Conservation (phyloP, 2,113 vertebrate species). For the Psittacula cyanocephala region DNA sequence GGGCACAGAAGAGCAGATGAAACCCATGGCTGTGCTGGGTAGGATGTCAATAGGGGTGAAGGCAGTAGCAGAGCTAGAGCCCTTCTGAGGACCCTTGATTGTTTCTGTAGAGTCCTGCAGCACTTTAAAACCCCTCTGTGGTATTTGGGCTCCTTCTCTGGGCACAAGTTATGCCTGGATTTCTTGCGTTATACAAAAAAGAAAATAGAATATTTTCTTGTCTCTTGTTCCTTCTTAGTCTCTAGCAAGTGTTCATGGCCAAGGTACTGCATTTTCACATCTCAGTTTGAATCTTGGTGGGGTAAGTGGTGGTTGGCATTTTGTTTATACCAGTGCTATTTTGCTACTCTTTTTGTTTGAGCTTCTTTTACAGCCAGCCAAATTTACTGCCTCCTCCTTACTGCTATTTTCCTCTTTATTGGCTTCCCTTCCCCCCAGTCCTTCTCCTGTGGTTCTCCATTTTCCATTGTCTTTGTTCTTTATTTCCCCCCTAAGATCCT, state of each 20-base stretch:
- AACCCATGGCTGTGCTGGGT: fast-evolving
- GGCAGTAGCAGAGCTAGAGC: neutral
- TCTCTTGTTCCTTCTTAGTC: neutral
- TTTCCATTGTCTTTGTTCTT: constrained; percentile 56
- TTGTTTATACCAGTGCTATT: constrained; percentile 12
- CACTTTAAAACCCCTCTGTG: neutral
- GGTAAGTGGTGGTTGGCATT: neutral
- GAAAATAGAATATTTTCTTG: neutral
- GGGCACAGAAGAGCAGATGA: neutral
- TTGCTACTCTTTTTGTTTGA: neutral
- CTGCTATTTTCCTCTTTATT: constrained; percentile 51
- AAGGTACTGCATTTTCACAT: neutral
- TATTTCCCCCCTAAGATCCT: constrained; percentile 34
- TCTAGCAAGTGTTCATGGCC: neutral
- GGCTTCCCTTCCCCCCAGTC: neutral
- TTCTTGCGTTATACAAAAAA: neutral
- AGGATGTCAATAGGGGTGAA: neutral
- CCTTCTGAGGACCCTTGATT: neutral
- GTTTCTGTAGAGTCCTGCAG: neutral
- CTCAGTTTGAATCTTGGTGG: neutral
- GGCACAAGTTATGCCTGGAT: neutral
- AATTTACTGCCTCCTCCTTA: constrained; percentile 28
- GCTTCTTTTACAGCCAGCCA: neutral
- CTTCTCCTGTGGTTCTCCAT: constrained; percentile 5
- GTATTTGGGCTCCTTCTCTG: neutral